Conservation (phyloP, 2,113 vertebrate species). For the Cyphomyrus discorhynchus region DNA sequence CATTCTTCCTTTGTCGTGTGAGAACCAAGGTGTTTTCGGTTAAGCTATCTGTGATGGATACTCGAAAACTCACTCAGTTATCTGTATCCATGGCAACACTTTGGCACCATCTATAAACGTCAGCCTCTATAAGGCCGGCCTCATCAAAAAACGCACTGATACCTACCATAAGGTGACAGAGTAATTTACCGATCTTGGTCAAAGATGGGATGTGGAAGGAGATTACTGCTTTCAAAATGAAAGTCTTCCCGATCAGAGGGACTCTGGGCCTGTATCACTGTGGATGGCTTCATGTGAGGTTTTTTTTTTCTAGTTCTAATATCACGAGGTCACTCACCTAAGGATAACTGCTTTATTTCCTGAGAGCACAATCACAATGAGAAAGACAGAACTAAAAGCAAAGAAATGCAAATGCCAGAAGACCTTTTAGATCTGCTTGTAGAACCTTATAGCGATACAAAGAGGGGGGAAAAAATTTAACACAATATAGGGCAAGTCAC, state of each 20-base stretch:
- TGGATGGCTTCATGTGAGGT: constrained; percentile 18
- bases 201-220: constrained; percentile 24
- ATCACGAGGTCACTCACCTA: background rate
- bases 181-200: constrained; percentile 9
- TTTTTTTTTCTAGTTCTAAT: background rate
- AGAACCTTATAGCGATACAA: background rate
- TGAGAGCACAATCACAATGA: background rate
- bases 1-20: background rate
- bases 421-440: background rate
- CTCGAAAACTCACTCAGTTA: background rate
- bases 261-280: constrained; percentile 20
- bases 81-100: constrained; percentile 16
- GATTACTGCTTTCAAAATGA: constrained; percentile 30
- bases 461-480: background rate
- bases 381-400: background rate
- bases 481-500: background rate
- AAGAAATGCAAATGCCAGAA: background rate
- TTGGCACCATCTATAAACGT: constrained; percentile 14
- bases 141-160: constrained; percentile 9
- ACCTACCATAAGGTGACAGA: constrained; percentile 16
- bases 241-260: constrained; percentile 12
- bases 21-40: background rate
- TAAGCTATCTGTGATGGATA: background rate
- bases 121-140: background rate
- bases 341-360: constrained; percentile 14